Percentiles rank a stretch among this genome's conserved stretches.
Evolutionary conservation across 1,140 invertebrate genomes (phyloP).

Genomic region (Drosophila ironensis): DNA sequence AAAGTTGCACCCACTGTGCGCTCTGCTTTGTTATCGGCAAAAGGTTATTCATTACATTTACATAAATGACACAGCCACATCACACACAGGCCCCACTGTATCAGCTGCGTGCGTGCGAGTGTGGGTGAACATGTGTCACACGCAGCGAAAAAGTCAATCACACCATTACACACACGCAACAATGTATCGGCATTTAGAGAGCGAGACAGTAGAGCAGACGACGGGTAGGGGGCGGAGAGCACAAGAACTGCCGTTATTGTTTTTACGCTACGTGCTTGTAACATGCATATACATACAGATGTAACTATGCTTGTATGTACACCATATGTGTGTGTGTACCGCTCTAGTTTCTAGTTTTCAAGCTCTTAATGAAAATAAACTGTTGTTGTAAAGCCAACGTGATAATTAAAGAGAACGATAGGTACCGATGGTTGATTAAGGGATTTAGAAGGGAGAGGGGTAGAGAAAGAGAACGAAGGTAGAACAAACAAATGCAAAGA

Average conservation of each 20-base stretch:
- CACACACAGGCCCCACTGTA: constrained; percentile 10
- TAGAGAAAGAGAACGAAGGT: neutral
- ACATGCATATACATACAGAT: neutral
- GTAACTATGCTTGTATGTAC: no score
- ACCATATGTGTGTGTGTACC: neutral
- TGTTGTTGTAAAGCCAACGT: constrained; percentile 67
- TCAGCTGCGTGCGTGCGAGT: neutral
- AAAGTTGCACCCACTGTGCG: constrained; percentile 8
- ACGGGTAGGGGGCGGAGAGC: neutral
- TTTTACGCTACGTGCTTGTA: constrained; percentile 33
- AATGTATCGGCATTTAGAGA: constrained; percentile 55
- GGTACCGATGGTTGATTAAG: no score
- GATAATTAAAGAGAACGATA: constrained; percentile 57
- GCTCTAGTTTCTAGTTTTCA: constrained; percentile 49
- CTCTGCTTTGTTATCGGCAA: constrained; percentile 19
- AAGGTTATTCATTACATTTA: constrained; percentile 34
- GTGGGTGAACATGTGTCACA: constrained; percentile 55
- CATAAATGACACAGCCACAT: constrained; percentile 37
- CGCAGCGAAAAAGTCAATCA: constrained; percentile 60
- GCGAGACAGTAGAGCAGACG: neutral
- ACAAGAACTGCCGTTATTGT: constrained; percentile 53
- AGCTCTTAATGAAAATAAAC: constrained; percentile 69
- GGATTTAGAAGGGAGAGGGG: neutral
- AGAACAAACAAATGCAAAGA: neutral
- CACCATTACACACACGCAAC: constrained; percentile 38